Conservation (phyloP, 1,140 invertebrate species). For the Hydropsyche tenuis region DNA sequence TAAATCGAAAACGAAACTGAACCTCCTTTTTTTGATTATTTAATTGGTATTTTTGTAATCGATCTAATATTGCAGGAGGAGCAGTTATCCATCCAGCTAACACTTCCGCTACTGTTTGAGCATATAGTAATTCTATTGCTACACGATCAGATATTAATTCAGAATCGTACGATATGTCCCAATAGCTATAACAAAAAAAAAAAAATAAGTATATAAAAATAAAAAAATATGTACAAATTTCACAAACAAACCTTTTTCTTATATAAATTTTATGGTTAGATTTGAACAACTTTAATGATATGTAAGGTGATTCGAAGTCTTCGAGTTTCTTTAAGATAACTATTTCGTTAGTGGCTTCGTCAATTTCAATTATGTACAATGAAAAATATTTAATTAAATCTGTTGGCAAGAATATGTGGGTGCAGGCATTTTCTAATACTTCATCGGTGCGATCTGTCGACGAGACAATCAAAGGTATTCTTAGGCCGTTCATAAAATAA, state of each 20-base stretch:
- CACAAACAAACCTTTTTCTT: conserved; percentile 69
- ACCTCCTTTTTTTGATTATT: conserved; percentile 85
- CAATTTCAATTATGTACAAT: conserved; percentile 82
- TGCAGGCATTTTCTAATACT: conserved; percentile 81
- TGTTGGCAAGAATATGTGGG: conserved; percentile 76
- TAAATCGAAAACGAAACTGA: neutral
- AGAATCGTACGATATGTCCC: conserved; percentile 85
- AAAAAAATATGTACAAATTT: conserved; percentile 8
- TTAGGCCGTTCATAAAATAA: conserved; percentile 84
- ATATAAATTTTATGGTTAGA: conserved; percentile 74
- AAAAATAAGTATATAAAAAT: neutral
- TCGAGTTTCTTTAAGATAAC: conserved; percentile 86
- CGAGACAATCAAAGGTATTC: conserved; percentile 80
- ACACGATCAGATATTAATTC: conserved; percentile 81
- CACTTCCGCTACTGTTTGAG: conserved; percentile 86
- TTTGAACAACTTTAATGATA: conserved; percentile 77
- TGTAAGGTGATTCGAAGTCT: conserved; percentile 95
- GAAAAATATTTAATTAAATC: conserved; percentile 87
- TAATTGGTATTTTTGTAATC: conserved; percentile 73
- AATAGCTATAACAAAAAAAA: conserved; percentile 71
- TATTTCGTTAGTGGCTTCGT: conserved; percentile 72
- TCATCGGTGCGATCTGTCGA: conserved; percentile 83
- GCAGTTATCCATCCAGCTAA: conserved; percentile 84
- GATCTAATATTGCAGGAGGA: conserved; percentile 71
- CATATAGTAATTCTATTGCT: conserved; percentile 85